Percentiles rank a stretch among this genome's conserved stretches.
Evolutionary conservation across 2,888 invertebrate genomes (phyloP).

Genomic region (Trypoxylon attenuatum): DNA sequence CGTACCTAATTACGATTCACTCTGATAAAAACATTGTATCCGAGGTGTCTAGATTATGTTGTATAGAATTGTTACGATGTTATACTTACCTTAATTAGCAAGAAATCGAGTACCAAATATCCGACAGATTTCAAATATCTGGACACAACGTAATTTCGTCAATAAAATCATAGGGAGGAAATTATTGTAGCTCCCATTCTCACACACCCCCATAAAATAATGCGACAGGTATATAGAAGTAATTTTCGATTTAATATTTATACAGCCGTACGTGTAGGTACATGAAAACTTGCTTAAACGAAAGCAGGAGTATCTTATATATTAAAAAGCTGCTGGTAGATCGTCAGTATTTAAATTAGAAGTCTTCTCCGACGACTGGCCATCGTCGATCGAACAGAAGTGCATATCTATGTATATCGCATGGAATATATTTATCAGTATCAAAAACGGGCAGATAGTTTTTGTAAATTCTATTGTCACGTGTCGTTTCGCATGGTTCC

Average conservation of each 20-base stretch:
- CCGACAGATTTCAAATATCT: no score
- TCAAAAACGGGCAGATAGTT: not conserved
- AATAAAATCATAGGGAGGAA: no score
- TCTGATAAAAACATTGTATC: no score
- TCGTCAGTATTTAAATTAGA: constrained; percentile 19
- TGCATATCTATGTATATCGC: constrained; percentile 21
- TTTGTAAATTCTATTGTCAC: not conserved
- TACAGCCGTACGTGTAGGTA: constrained; percentile 18
- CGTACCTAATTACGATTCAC: no score
- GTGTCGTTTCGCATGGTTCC: not conserved
- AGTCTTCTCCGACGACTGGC: constrained; percentile 33
- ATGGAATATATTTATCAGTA: constrained; percentile 7
- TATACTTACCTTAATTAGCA: no score
- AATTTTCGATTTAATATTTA: constrained; percentile 23
- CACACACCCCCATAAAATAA: constrained; percentile 9
- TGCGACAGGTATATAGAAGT: constrained; percentile 4
- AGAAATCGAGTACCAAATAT: no score
- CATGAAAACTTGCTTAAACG: constrained; percentile 10
- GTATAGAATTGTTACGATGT: no score
- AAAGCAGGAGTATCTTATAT: constrained; percentile 18
- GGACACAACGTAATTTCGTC: no score
- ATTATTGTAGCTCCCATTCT: no score
- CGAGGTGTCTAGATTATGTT: no score
- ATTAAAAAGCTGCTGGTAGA: constrained; percentile 19
- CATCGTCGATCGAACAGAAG: constrained; percentile 42